Evolutionary conservation across 2,797 vertebrate species (phyloP).

Genomic region (Fundulus diaphanus): DNA sequence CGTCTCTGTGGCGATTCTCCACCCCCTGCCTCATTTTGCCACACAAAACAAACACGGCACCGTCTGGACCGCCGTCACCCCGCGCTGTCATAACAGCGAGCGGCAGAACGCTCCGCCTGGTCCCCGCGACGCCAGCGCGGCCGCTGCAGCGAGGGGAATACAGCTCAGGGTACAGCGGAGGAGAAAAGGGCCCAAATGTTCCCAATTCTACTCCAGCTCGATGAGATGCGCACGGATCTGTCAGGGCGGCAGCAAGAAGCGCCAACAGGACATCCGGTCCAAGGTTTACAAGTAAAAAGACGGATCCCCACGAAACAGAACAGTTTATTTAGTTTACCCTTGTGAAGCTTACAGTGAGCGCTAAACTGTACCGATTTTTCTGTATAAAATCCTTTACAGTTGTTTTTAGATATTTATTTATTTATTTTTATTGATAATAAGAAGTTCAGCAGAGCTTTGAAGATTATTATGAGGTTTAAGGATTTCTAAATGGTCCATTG

Average conservation of each 20-base stretch:
- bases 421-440: too few species aligned
- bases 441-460: background rate
- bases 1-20: conserved; percentile 78
- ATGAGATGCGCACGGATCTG: conserved; percentile 68
- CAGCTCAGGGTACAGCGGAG: conserved; percentile 53
- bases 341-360: background rate
- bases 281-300: conserved; percentile 19
- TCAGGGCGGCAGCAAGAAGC: conserved; percentile 7
- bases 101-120: conserved; percentile 6
- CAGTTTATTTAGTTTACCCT: too few species aligned
- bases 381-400: too few species aligned
- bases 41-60: conserved; percentile 75
- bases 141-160: conserved; percentile 51
- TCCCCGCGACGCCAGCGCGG: conserved; percentile 30
- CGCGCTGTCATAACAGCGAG: conserved; percentile 55
- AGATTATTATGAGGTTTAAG: too few species aligned
- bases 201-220: conserved; percentile 71
- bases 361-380: too few species aligned
- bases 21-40: conserved; percentile 78
- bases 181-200: conserved; percentile 54
- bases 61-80: conserved; percentile 46
- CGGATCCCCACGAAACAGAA: background rate
- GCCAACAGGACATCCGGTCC: conserved; percentile 29
- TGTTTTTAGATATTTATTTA: too few species aligned
- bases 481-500: background rate